A percentile compares a stretch with the other conserved stretches of the same genome.
Conservation (phyloP, 2,113 vertebrate genomes). For the Alligator sinensis region DNA sequence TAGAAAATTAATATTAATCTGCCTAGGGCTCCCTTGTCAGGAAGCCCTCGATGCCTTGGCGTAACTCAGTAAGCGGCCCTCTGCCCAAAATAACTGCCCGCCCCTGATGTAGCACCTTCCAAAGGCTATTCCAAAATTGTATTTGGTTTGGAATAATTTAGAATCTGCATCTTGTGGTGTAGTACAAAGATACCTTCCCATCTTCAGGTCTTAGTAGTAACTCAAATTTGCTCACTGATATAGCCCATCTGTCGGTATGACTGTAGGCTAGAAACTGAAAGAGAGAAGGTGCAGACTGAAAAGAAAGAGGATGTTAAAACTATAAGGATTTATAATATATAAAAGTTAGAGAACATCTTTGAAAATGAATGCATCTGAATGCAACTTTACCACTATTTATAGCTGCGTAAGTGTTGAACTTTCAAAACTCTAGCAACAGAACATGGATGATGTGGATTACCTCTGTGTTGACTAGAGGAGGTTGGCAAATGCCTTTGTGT, state of each 20-base stretch:
- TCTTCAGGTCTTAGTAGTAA: not conserved
- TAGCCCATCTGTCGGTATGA: not conserved
- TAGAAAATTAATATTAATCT: no score
- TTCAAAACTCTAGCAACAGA: not conserved
- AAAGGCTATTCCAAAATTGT: no score
- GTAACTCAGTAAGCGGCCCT: no score
- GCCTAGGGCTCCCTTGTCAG: no score
- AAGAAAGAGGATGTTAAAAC: not conserved
- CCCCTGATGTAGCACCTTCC: no score
- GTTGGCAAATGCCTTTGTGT: not conserved
- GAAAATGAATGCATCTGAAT: not conserved
- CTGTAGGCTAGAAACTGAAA: not conserved
- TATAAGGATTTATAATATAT: not conserved
- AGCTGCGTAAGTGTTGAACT: not conserved
- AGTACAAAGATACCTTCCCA: not conserved
- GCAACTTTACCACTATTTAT: not conserved
- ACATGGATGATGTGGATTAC: not conserved
- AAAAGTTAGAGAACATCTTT: not conserved
- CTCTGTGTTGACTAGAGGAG: not conserved
- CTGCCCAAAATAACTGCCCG: no score
- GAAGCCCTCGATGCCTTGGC: no score
- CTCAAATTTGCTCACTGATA: not conserved
- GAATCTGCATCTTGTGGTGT: not conserved
- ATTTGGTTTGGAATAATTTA: not conserved
- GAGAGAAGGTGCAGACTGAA: not conserved